Percentiles rank a stretch among this genome's conserved stretches.
Evolutionary conservation across 2,113 vertebrate genomes (phyloP).

Genomic region (Tringa solitaria): DNA sequence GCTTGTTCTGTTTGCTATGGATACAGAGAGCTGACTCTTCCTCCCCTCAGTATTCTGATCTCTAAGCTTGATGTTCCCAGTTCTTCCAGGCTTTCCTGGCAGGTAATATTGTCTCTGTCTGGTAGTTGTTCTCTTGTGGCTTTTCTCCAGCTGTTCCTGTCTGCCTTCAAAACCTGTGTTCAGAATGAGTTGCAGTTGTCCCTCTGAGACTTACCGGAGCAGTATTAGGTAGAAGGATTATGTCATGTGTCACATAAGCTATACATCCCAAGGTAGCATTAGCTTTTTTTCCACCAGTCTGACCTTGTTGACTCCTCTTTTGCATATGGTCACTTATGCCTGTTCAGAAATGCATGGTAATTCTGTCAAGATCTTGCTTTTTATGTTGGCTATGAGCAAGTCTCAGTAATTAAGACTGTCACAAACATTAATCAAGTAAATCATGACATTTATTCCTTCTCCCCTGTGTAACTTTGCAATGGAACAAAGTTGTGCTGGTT

Average conservation of each 20-base stretch:
- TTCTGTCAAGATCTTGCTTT: neutral
- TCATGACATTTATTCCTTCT: neutral
- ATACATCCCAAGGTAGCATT: neutral
- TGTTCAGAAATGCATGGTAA: neutral
- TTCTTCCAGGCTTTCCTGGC: neutral
- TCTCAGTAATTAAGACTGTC: neutral
- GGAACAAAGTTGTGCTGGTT: neutral
- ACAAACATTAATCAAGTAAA: neutral
- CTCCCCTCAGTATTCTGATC: neutral
- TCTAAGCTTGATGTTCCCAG: neutral
- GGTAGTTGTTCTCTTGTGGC: neutral
- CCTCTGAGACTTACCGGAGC: neutral
- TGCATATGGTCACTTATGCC: neutral
- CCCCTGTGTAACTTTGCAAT: neutral
- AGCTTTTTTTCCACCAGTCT: slow-evolving; percentile 11
- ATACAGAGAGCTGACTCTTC: neutral
- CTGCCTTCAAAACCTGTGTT: neutral
- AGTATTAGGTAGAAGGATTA: slow-evolving; percentile 6
- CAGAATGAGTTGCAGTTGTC: neutral
- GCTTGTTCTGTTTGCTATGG: neutral
- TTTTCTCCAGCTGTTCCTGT: neutral
- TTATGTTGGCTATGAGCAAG: neutral
- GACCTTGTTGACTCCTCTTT: slow-evolving; percentile 5
- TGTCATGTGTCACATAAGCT: slow-evolving; percentile 26
- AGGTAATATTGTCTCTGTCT: neutral